Percentiles rank a stretch among this genome's conserved stretches.
Evolutionary conservation across 2,113 vertebrate genomes (phyloP).

Genomic region (Numenius arquata): DNA sequence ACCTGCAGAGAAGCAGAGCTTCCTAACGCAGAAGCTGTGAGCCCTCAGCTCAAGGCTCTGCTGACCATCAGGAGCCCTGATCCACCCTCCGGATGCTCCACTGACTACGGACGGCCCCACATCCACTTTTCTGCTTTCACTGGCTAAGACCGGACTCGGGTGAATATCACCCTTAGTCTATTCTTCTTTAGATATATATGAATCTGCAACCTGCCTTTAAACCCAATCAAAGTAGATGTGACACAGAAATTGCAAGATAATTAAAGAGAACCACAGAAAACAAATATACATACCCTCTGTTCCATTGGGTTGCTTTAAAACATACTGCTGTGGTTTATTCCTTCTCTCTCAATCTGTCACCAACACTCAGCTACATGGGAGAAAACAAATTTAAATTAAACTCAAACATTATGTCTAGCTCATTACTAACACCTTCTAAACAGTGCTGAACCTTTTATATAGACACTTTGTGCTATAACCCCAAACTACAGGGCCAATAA

Average conservation of each 20-base stretch:
- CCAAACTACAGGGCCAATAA: neutral
- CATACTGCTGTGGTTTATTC: neutral
- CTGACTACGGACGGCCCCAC: neutral
- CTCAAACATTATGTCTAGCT: neutral
- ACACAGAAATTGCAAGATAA: neutral
- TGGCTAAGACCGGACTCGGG: neutral
- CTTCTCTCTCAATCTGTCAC: neutral
- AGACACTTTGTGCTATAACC: neutral
- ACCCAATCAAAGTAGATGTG: neutral
- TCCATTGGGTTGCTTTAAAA: neutral
- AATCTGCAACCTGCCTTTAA: neutral
- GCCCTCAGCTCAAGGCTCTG: neutral
- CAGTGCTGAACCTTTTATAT: neutral
- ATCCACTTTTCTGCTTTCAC: neutral
- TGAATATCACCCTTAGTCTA: neutral
- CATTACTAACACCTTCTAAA: neutral
- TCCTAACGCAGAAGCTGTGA: neutral
- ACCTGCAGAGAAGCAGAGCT: neutral
- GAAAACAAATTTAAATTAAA: neutral
- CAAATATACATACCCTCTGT: neutral
- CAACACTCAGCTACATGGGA: neutral
- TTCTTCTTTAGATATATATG: neutral
- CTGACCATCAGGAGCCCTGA: neutral
- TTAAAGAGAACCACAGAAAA: neutral
- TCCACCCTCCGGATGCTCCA: neutral